A percentile compares a stretch with the other conserved stretches of the same genome.
Conservation (phyloP, 37 sponge, comb jelly and placozoan genomes). For the Bolinopsis microptera region DNA sequence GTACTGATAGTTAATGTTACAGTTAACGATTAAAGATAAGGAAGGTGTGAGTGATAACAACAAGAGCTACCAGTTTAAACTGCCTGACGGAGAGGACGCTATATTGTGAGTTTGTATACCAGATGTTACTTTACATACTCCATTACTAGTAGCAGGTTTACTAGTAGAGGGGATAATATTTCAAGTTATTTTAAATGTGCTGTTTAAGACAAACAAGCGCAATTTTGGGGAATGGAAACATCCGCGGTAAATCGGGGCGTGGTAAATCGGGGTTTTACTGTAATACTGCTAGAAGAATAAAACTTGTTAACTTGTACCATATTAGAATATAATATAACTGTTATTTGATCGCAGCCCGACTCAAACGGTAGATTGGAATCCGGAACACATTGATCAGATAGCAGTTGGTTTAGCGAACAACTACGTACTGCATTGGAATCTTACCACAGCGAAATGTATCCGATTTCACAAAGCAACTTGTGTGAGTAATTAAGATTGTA, state of each 20-base stretch:
- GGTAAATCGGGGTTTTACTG: no score
- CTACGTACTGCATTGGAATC: slow-evolving; percentile 49
- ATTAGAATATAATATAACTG: no score
- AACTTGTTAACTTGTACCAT: no score
- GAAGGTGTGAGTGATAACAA: slow-evolving; percentile 41
- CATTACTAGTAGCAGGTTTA: no score
- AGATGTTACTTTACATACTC: no score
- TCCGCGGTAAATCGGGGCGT: no score
- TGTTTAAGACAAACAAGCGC: no score
- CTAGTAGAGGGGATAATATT: no score
- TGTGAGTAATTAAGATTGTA: slow-evolving; percentile 16
- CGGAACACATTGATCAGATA: slow-evolving; percentile 3
- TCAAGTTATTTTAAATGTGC: no score
- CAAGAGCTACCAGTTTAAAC: slow-evolving; percentile 33
- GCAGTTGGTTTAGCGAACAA: slow-evolving; percentile 39
- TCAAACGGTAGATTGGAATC: slow-evolving; percentile 60
- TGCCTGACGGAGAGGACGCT: slow-evolving; percentile 1
- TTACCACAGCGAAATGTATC: slow-evolving; percentile 39
- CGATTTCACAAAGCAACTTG: slow-evolving; percentile 6
- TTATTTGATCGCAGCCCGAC: neutral
- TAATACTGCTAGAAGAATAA: no score
- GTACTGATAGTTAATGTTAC: no score
- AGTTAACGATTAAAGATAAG: slow-evolving; percentile 12
- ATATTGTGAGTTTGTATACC: slow-evolving; percentile 28
- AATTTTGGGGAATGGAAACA: no score